Evolutionary conservation across 1,140 invertebrate species (phyloP).

Genomic region (Bacillus rossius): DNA sequence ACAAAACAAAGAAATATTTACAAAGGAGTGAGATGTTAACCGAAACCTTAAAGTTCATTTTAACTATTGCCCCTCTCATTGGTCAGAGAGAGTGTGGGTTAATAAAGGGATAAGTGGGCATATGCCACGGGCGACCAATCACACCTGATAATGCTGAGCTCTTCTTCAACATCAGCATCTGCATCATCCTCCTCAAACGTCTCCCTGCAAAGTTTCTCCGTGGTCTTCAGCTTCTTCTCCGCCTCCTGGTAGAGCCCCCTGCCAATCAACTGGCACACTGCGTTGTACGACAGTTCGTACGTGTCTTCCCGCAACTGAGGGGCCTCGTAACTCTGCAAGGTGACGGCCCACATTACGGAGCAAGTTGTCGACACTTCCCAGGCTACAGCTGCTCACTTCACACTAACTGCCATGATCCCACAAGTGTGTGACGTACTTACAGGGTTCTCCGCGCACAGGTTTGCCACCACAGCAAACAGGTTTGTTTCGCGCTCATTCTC

Average conservation of each 20-base stretch:
- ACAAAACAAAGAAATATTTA: no score
- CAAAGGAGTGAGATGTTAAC: no score
- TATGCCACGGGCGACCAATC: background rate
- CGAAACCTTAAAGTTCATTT: no score
- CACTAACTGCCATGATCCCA: no score
- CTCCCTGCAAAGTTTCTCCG: conserved; percentile 79
- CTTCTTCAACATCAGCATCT: conserved; percentile 84
- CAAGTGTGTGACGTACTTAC: conserved; percentile 45
- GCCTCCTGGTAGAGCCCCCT: conserved; percentile 67
- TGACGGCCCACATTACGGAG: no score
- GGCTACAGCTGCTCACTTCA: no score
- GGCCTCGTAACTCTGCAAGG: conserved; percentile 44
- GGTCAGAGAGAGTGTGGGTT: no score
- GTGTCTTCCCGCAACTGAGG: conserved; percentile 53
- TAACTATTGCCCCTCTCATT: no score
- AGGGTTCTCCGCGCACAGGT: conserved; percentile 57
- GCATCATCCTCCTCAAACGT: conserved; percentile 82
- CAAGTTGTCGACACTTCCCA: no score
- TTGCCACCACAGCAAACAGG: conserved; percentile 80
- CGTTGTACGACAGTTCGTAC: conserved; percentile 90
- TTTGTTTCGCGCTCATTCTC: conserved; percentile 92
- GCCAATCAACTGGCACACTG: conserved; percentile 73
- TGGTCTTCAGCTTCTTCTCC: conserved; percentile 69
- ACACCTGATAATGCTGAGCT: conserved; percentile 80
- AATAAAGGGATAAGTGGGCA: no score